Percentiles rank a stretch among this genome's conserved stretches.
Conservation (phyloP, 2,797 vertebrate species). For the Molossus molossus region DNA sequence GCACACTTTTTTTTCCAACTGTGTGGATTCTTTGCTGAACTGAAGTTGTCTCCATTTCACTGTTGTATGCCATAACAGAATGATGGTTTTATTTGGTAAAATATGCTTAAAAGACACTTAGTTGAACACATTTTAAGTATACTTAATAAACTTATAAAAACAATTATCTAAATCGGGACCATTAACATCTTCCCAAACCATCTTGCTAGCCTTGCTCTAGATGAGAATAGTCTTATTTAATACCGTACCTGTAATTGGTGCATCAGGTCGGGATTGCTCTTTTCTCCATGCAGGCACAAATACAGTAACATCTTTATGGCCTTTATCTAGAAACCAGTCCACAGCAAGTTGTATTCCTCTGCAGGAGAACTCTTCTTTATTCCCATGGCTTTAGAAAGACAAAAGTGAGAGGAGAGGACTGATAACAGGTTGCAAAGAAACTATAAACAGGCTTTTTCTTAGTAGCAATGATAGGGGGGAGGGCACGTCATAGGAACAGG, state of each 20-base stretch:
- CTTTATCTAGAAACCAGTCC: slow-evolving; percentile 99
- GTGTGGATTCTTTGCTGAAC: slow-evolving; percentile 47
- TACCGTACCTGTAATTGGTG: slow-evolving; percentile 96
- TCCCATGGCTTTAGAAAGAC: slow-evolving; percentile 95
- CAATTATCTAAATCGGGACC: slow-evolving; percentile 53
- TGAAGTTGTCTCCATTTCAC: slow-evolving; percentile 67
- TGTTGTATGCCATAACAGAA: slow-evolving; percentile 17
- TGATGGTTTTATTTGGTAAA: slow-evolving; percentile 44
- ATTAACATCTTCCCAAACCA: slow-evolving; percentile 42
- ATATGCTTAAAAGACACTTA: slow-evolving; percentile 7
- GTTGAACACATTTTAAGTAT: slow-evolving; percentile 56
- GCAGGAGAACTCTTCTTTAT: slow-evolving; percentile 99
- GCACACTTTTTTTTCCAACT: neutral
- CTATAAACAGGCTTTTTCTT: slow-evolving; percentile 5
- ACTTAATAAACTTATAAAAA: slow-evolving; percentile 70
- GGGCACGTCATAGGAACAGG: too few species aligned
- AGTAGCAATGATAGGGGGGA: neutral
- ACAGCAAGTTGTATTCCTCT: slow-evolving; percentile 98
- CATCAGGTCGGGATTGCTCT: slow-evolving; percentile 98
- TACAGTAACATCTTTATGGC: slow-evolving; percentile 99
- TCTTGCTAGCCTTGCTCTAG: neutral
- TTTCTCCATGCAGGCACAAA: slow-evolving; percentile 99
- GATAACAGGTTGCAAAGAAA: slow-evolving; percentile 51
- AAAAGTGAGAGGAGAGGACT: slow-evolving; percentile 57
- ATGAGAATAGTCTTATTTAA: slow-evolving; percentile 63